Percentiles rank a stretch among this genome's conserved stretches.
Conservation (phyloP, 2,888 invertebrate species). For the Limnephilus marmoratus region DNA sequence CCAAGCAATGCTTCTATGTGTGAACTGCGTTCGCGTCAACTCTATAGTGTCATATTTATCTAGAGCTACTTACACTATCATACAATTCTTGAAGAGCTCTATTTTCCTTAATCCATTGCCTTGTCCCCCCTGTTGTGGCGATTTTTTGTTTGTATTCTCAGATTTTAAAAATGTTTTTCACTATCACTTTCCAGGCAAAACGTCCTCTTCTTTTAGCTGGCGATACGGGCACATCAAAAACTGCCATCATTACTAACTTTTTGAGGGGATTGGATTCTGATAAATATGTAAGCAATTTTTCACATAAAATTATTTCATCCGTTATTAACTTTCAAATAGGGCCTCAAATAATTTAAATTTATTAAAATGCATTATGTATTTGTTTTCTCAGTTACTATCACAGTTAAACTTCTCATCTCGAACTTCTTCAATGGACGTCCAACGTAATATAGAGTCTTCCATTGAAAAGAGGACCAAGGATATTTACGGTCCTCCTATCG, state of each 20-base stretch:
- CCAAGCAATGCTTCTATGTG: too few species aligned
- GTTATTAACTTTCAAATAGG: not conserved
- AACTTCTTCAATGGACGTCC: constrained; percentile 94
- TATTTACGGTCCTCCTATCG: constrained; percentile 92
- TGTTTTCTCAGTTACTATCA: constrained; percentile 80
- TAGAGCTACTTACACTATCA: not conserved
- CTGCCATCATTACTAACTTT: constrained; percentile 91
- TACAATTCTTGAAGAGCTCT: not conserved
- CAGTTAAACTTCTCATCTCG: constrained; percentile 95
- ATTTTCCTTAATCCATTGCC: not conserved
- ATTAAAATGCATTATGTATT: not conserved
- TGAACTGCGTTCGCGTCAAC: too few species aligned
- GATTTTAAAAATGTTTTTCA: not conserved
- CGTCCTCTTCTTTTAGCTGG: constrained; percentile 91
- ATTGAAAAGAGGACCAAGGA: constrained; percentile 95
- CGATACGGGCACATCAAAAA: constrained; percentile 95
- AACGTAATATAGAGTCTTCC: constrained; percentile 89
- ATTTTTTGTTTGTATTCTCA: constrained; percentile 23
- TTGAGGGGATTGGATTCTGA: constrained; percentile 83
- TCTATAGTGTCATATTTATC: too few species aligned
- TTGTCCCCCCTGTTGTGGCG: not conserved
- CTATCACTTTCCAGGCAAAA: constrained; percentile 75
- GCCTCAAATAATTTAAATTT: too few species aligned
- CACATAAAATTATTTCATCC: not conserved
- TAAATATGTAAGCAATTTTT: constrained; percentile 78